A percentile compares a stretch with the other conserved stretches of the same genome.
Evolutionary conservation across 2,113 vertebrate species (phyloP).

Genomic region (Apteryx mantelli): DNA sequence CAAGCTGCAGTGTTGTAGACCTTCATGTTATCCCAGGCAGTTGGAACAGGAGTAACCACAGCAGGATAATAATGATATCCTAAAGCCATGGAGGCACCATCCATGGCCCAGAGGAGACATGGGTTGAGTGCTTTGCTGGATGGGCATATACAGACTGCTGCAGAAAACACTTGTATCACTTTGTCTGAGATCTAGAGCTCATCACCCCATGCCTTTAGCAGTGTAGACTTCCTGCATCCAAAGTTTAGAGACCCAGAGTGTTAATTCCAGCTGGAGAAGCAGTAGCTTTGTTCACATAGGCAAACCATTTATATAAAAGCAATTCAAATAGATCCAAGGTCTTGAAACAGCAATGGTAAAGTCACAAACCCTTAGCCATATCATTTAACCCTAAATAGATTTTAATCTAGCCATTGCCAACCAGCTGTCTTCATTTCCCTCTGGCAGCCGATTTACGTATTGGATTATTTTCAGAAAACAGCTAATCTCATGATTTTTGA

Average conservation of each 20-base stretch:
- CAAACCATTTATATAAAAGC: background rate
- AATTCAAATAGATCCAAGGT: background rate
- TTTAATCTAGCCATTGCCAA: slow-evolving; percentile 4
- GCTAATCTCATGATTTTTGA: background rate
- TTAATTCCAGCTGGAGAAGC: background rate
- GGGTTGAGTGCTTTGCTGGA: fast-evolving
- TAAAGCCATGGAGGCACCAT: fast-evolving
- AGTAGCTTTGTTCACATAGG: background rate
- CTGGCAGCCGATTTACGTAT: slow-evolving; percentile 1
- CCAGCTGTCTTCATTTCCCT: slow-evolving; percentile 1
- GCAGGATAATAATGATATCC: fast-evolving
- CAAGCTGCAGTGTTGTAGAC: fast-evolving
- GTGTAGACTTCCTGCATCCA: background rate
- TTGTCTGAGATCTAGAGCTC: fast-evolving
- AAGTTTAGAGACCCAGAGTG: background rate
- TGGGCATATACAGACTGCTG: fast-evolving
- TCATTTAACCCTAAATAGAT: background rate
- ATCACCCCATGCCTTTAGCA: background rate
- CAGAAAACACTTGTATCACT: fast-evolving
- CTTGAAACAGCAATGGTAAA: background rate
- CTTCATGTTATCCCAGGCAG: fast-evolving
- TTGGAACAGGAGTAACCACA: background rate
- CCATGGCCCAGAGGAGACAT: fast-evolving
- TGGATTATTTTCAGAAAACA: slow-evolving; percentile 13
- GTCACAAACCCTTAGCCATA: background rate